Evolutionary conservation across 1,140 invertebrate species (phyloP).

Genomic region (Saxidomus purpurata): DNA sequence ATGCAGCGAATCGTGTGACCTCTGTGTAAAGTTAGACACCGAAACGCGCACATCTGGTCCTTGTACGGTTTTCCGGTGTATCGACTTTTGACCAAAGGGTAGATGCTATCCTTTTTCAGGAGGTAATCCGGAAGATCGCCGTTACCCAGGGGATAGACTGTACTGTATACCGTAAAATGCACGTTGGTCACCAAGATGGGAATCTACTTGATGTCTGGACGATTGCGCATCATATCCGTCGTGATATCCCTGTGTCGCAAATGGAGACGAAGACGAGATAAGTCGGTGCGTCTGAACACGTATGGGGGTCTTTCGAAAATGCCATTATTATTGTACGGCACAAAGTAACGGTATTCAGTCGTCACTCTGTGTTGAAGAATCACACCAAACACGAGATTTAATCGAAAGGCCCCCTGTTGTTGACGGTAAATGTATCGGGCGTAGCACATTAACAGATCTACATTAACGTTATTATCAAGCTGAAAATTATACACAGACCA

Average conservation of each 20-base stretch:
- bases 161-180: conserved; percentile 8
- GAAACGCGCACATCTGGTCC: conserved; percentile 54
- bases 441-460: background rate
- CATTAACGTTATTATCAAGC: too few species aligned
- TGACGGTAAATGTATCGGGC: background rate
- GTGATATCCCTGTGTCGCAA: background rate
- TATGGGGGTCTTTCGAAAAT: conserved; percentile 33
- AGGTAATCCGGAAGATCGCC: conserved; percentile 13
- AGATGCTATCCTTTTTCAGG: background rate
- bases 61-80: conserved; percentile 9
- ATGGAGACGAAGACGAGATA: background rate
- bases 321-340: conserved; percentile 41
- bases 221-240: background rate
- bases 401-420: conserved; percentile 24
- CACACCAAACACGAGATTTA: conserved; percentile 21
- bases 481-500: conserved; percentile 29
- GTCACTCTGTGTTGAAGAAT: conserved; percentile 42
- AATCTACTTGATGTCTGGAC: conserved; percentile 22
- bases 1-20: conserved; percentile 1
- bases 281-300: conserved; percentile 16
- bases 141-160: conserved; percentile 22
- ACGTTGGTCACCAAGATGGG: conserved; percentile 33
- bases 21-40: conserved; percentile 36
- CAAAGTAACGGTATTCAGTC: conserved; percentile 20
- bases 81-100: conserved; percentile 12